phyloP scores from a whole-genome alignment of 2,888 invertebrate species.

The Elmis aenea region DNA sequence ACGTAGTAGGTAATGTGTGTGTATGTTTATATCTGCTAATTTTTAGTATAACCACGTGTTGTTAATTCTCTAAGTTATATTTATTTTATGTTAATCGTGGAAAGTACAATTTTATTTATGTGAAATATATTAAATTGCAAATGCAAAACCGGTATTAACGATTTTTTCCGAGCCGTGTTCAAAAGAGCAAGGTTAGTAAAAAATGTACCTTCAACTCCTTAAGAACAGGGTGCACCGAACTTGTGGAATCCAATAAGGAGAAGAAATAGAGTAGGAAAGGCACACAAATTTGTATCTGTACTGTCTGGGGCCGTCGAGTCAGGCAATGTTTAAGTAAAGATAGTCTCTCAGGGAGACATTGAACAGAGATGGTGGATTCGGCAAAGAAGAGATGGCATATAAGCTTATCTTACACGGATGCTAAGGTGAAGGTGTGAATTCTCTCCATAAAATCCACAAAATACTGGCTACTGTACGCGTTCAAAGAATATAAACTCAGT shows the following conservation, averaged over 20 bases:
- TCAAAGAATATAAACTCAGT: constrained; percentile 18
- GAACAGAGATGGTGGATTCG: constrained; percentile 25
- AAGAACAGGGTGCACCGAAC: constrained; percentile 15
- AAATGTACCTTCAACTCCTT: constrained; percentile 9
- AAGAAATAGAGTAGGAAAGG: constrained; percentile 29
- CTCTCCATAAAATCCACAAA: constrained; percentile 40
- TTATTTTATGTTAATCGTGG: too few species aligned
- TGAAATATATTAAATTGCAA: too few species aligned
- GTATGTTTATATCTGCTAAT: too few species aligned
- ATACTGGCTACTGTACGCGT: constrained; percentile 40
- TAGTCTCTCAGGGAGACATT: constrained; percentile 28
- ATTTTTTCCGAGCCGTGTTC: too few species aligned
- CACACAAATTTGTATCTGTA: constrained; percentile 39
- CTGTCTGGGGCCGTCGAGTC: constrained; percentile 32
- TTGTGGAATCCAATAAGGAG: constrained; percentile 30
- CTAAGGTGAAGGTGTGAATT: constrained; percentile 33
- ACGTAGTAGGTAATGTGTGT: too few species aligned
- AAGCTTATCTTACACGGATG: constrained; percentile 33
- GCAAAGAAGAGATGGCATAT: constrained; percentile 32
- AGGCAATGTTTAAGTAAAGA: constrained; percentile 33
- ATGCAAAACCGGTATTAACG: too few species aligned
- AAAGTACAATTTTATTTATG: too few species aligned
- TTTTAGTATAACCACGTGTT: too few species aligned
- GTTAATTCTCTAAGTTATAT: too few species aligned
- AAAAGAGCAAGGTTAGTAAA: constrained; percentile 1